These are phyloP conservation scores for Eurosta solidaginis DNA, from an alignment of 1,140 invertebrate genomes.

Conservation along the genomic window DNA sequence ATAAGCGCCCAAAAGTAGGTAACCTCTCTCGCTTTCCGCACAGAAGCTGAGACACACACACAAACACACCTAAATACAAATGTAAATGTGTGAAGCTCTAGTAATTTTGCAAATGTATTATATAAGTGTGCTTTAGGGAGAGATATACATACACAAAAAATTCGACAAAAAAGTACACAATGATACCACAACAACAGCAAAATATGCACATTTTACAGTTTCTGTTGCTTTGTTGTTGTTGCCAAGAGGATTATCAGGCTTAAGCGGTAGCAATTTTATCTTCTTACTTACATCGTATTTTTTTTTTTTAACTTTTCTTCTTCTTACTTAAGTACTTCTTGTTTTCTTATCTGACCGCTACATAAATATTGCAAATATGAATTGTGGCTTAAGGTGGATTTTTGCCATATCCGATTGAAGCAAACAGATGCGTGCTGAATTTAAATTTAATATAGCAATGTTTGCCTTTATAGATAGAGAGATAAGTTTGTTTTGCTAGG, in stretches of 20 bases:
- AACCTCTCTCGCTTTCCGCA: not conserved
- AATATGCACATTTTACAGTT: not conserved
- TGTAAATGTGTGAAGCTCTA: not conserved
- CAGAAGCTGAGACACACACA: not conserved
- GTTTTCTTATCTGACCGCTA: not conserved
- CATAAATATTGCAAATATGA: not conserved
- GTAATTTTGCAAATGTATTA: conserved; percentile 3
- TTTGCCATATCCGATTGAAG: not conserved
- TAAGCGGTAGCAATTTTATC: conserved; percentile 16
- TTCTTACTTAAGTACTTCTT: not conserved
- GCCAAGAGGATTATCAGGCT: conserved; percentile 18
- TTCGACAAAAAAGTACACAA: no score
- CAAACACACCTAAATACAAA: not conserved
- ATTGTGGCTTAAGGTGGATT: not conserved
- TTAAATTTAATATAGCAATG: conserved; percentile 1
- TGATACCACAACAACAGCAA: not conserved
- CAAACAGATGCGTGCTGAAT: not conserved
- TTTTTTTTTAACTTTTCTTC: not conserved
- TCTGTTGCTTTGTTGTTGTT: not conserved
- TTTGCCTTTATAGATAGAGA: not conserved
- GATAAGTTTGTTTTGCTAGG: no score
- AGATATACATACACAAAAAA: no score
- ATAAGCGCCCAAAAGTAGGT: not conserved
- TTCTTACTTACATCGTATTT: not conserved
- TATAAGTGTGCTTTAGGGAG: not conserved